phyloP scores from a whole-genome alignment of 2,888 invertebrate genomes.

The Syrphus vitripennis region DNA sequence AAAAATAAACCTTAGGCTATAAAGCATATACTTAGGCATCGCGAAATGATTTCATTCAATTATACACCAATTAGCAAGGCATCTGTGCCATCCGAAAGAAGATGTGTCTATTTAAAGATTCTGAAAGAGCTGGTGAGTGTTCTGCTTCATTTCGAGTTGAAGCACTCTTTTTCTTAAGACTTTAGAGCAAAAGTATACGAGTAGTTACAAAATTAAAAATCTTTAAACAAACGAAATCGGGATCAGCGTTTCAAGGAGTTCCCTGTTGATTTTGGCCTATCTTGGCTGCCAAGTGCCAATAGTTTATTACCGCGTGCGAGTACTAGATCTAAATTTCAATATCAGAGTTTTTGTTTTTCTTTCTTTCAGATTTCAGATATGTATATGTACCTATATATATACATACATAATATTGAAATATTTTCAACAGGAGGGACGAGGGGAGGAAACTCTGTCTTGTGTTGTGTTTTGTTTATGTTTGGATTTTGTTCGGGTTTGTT shows the following conservation, averaged over 20 bases:
- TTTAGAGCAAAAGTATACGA: no score
- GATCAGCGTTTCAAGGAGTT: slow-evolving; percentile 23
- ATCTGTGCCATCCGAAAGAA: slow-evolving; percentile 63
- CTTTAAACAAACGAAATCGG: background rate
- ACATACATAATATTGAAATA: no score
- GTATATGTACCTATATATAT: no score
- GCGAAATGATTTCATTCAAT: slow-evolving; percentile 69
- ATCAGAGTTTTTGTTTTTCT: slow-evolving; percentile 36
- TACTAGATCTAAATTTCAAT: slow-evolving; percentile 67
- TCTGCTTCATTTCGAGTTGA: slow-evolving; percentile 34
- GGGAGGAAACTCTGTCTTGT: background rate
- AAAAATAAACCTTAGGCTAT: slow-evolving; percentile 42
- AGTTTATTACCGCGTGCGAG: slow-evolving; percentile 37
- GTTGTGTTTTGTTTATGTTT: slow-evolving; percentile 34
- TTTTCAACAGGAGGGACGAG: no score
- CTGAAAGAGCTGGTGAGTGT: slow-evolving; percentile 33
- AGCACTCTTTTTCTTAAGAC: background rate
- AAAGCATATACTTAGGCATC: slow-evolving; percentile 34
- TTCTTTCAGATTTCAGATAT: background rate
- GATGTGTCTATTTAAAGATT: slow-evolving; percentile 57
- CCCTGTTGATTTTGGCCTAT: slow-evolving; percentile 58
- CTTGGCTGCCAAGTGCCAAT: slow-evolving; percentile 39
- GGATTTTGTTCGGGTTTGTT: background rate
- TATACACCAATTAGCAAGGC: slow-evolving; percentile 70
- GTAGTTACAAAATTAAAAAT: slow-evolving; percentile 7